Conservation (phyloP, 2,888 invertebrate species). For the Ceratothoa steindachneri region DNA sequence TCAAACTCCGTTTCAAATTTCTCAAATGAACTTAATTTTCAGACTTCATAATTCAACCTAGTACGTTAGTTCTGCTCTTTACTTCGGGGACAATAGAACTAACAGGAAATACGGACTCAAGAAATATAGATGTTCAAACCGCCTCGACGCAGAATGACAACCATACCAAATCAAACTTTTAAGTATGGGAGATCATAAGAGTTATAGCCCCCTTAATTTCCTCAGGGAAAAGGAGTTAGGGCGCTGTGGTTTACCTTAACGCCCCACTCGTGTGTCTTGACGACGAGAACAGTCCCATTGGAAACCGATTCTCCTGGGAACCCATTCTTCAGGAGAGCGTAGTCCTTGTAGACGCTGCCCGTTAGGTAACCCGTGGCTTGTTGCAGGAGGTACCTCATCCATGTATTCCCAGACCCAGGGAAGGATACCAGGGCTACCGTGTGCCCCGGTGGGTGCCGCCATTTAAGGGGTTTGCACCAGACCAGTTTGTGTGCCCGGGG, state of each 20-base stretch:
- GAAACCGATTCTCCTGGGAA: slow-evolving; percentile 73
- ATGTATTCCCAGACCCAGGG: slow-evolving; percentile 78
- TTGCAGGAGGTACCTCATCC: slow-evolving; percentile 65
- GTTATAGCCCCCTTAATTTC: too few species aligned
- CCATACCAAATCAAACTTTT: too few species aligned
- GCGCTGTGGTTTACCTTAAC: too few species aligned
- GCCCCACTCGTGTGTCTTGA: slow-evolving; percentile 75
- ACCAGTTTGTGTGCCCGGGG: slow-evolving; percentile 28
- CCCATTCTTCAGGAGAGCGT: slow-evolving; percentile 70
- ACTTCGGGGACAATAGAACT: too few species aligned
- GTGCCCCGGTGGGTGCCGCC: slow-evolving; percentile 55
- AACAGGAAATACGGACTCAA: too few species aligned
- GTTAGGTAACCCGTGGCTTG: slow-evolving; percentile 61
- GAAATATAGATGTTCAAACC: slow-evolving; percentile 53
- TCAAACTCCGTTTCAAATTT: too few species aligned
- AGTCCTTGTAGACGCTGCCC: slow-evolving; percentile 77
- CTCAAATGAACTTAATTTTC: too few species aligned
- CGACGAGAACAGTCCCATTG: slow-evolving; percentile 70
- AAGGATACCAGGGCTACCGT: slow-evolving; percentile 69
- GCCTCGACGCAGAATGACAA: too few species aligned
- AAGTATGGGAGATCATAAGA: too few species aligned
- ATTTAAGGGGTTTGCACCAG: slow-evolving; percentile 51
- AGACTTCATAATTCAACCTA: too few species aligned
- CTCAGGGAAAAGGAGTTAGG: too few species aligned
- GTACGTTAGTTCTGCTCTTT: too few species aligned